Percentiles rank a stretch among this genome's conserved stretches.
Conservation (phyloP, 2,113 vertebrate species). For the Anhinga anhinga region DNA sequence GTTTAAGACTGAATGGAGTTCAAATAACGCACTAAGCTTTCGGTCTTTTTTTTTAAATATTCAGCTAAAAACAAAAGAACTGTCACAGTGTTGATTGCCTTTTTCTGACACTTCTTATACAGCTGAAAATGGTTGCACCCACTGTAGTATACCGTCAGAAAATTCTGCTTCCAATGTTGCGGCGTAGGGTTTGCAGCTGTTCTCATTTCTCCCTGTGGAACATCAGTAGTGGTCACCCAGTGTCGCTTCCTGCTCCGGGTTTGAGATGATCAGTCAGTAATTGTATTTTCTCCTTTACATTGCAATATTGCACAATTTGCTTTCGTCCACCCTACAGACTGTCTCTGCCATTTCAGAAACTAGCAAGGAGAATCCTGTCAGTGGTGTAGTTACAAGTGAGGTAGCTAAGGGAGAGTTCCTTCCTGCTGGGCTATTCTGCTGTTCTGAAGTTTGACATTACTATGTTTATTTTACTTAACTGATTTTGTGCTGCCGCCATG, state of each 20-base stretch:
- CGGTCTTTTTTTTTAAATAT: background rate
- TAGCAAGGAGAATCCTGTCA: background rate
- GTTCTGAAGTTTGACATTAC: background rate
- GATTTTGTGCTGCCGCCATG: background rate
- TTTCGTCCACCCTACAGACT: background rate
- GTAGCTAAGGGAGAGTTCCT: background rate
- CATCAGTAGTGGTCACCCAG: background rate
- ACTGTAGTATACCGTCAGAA: background rate
- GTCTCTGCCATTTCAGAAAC: background rate
- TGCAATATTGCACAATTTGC: background rate
- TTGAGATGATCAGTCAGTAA: background rate
- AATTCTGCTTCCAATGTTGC: background rate
- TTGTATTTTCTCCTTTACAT: background rate
- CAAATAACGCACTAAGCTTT: background rate
- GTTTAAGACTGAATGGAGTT: slow-evolving; percentile 52
- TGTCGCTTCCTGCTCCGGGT: background rate
- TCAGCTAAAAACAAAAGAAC: slow-evolving; percentile 20
- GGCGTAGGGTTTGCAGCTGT: background rate
- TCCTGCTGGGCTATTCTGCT: background rate
- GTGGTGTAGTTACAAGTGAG: background rate
- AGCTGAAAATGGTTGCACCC: background rate
- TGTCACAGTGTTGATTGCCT: slow-evolving; percentile 38
- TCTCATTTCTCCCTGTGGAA: background rate
- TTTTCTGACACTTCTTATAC: background rate
- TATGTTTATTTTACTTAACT: background rate